These are phyloP conservation scores for Macrochelys suwanniensis DNA, from an alignment of 2,797 vertebrate species.

Conservation along the genomic window DNA sequence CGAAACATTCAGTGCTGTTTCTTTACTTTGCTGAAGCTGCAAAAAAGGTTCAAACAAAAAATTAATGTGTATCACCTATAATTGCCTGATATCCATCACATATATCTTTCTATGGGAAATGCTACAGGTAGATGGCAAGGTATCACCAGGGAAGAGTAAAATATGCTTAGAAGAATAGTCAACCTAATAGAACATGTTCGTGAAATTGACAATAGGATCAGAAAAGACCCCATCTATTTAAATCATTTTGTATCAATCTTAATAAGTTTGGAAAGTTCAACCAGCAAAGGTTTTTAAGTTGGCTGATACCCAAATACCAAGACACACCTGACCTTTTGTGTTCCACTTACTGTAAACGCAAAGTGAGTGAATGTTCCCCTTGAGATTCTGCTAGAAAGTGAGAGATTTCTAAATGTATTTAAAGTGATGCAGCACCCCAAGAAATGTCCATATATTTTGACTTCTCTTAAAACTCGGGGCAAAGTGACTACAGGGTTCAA, in stretches of 20 bases:
- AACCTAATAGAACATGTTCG: constrained; percentile 7
- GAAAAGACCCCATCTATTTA: constrained; percentile 38
- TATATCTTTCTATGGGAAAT: constrained; percentile 36
- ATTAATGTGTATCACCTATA: background rate
- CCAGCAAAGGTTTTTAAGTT: constrained; percentile 59
- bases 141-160: constrained; percentile 8
- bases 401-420: constrained; percentile 28
- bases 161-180: constrained; percentile 46
- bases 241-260: constrained; percentile 59
- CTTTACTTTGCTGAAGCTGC: background rate
- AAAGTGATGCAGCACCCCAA: constrained; percentile 27
- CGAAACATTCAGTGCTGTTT: background rate
- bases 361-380: constrained; percentile 57
- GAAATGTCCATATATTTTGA: constrained; percentile 18
- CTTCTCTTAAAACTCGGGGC: constrained; percentile 26
- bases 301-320: constrained; percentile 47
- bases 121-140: background rate
- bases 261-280: constrained; percentile 54
- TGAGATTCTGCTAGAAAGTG: constrained; percentile 58
- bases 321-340: constrained; percentile 58
- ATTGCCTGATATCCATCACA: background rate
- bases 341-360: constrained; percentile 70
- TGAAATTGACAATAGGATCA: constrained; percentile 37
- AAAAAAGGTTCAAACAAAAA: background rate
- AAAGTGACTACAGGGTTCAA: constrained; percentile 12